A percentile compares a stretch with the other conserved stretches of the same genome.
These are phyloP conservation scores for Pseudomyrmex gracilis DNA, from an alignment of 1,140 invertebrate genomes.

Conservation along the genomic window DNA sequence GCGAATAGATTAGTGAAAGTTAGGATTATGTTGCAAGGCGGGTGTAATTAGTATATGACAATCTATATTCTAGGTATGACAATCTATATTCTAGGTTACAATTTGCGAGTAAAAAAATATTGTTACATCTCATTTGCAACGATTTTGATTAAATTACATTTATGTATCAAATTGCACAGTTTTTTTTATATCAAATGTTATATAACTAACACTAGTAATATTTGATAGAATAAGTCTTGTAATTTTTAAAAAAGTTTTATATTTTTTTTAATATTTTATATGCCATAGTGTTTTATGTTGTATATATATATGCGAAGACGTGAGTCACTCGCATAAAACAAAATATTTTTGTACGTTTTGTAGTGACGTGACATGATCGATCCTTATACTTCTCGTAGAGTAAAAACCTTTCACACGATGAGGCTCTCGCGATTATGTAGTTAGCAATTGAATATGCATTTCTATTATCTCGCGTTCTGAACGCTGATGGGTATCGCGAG, in stretches of 20 bases:
- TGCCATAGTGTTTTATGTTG: not conserved
- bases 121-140: not conserved
- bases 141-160: slow-evolving; percentile 1
- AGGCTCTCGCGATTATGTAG: not conserved
- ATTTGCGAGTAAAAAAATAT: not conserved
- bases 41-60: slow-evolving; percentile 5
- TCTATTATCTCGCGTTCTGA: slow-evolving; percentile 18
- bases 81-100: slow-evolving; percentile 8
- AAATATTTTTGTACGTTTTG: not conserved
- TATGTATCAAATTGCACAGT: not conserved
- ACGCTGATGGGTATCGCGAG: not conserved
- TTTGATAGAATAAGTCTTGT: not conserved
- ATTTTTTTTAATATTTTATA: not conserved
- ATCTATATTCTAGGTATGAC: not conserved
- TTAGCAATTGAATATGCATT: slow-evolving; percentile 12
- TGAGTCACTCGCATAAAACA: too few relatives aligned
- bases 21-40: slow-evolving; percentile 14
- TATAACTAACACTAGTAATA: not conserved
- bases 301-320: too few relatives aligned
- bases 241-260: slow-evolving; percentile 4
- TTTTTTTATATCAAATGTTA: not conserved
- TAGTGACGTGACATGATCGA: not conserved
- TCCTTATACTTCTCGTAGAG: slow-evolving; percentile 2
- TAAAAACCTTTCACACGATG: slow-evolving; percentile 14
- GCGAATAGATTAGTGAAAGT: slow-evolving; percentile 40